Evolutionary conservation across 1,140 invertebrate genomes (phyloP), one percentile per base, ranked within the genome.

Genomic region (Antheraea pernyi): DNA sequence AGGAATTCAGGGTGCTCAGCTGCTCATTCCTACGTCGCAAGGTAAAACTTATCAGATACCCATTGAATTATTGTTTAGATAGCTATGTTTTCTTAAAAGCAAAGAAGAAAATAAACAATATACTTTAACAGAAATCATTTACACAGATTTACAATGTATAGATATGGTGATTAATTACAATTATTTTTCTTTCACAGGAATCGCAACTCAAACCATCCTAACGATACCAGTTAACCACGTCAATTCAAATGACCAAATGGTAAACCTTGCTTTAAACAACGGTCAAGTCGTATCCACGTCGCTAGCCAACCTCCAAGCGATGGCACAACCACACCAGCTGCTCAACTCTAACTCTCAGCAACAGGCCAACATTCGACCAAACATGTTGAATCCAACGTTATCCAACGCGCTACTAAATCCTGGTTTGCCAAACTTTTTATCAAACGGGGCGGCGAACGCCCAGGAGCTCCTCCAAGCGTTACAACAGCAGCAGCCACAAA

Each of bases 21-120:
- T 98, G 67, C 95, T 98, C 70, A 98, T 99, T 92, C 98, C 98
- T 60, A 98, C 97, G 19, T 97, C 97, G 53, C 97, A 98, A 95
- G 97, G 98, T 98, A 93, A 91, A 79, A 78, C 64, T 13, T 5
- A 16, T 11, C 30, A 3, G 37, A 36, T 36, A 36, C n/a, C 18
- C 30, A 37, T 22, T 63, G 22, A 4, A 4, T 30, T 30, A 30
- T 30, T 30, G 22, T 4, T 30, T 30, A 30, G 1, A 30, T 1
- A 30, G 4, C 22, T 30, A 30, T 30, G 4, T 30, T 30, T 4
- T 30, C 4, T 30, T 4, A 30, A 30, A 30, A 30, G 4, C 22
- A 30, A 30, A 30, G 22, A 30, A 30, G 22, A 30, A 30, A 4
- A 4, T 30, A 30, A 30, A 19, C 7, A 22, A n/a, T n/a, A n/a